Evolutionary conservation across 2,888 invertebrate genomes (phyloP).

Genomic region (Oscheius myriophilus): DNA sequence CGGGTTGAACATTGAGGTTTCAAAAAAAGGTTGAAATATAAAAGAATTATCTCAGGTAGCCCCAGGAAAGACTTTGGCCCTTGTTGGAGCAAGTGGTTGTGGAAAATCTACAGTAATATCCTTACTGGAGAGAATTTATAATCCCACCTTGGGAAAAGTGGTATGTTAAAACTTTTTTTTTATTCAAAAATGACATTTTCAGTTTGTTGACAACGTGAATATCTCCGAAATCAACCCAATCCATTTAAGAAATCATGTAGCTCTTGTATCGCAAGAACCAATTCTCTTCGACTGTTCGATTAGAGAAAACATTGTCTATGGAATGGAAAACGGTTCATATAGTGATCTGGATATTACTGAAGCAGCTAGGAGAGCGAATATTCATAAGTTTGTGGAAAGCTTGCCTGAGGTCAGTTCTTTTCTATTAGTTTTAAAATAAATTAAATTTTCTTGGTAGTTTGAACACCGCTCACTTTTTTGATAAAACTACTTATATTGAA

Average conservation of each 20-base stretch:
- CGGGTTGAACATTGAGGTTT: slow-evolving; percentile 26
- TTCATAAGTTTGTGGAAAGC: slow-evolving; percentile 71
- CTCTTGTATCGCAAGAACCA: slow-evolving; percentile 71
- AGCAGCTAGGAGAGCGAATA: slow-evolving; percentile 72
- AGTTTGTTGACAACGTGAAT: slow-evolving; percentile 68
- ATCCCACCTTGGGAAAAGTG: slow-evolving; percentile 80
- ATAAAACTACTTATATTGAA: too few species aligned
- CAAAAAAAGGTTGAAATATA: not conserved
- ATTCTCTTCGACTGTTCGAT: slow-evolving; percentile 71
- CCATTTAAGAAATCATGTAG: slow-evolving; percentile 70
- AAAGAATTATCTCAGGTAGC: slow-evolving; percentile 74
- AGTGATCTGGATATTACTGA: slow-evolving; percentile 68
- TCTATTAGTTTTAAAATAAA: too few species aligned
- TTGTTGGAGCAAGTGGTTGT: slow-evolving; percentile 72
- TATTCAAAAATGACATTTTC: slow-evolving; percentile 11
- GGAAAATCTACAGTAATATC: slow-evolving; percentile 72
- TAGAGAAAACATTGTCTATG: slow-evolving; percentile 58
- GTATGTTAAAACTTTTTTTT: slow-evolving; percentile 64
- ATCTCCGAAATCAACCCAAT: slow-evolving; percentile 51
- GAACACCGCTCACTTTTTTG: too few species aligned
- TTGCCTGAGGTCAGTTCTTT: slow-evolving; percentile 66
- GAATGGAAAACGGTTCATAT: slow-evolving; percentile 52
- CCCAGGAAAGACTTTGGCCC: slow-evolving; percentile 71
- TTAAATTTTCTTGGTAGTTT: too few species aligned
- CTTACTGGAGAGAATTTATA: slow-evolving; percentile 83